Base-by-base conservation (phyloP, 2,888 invertebrate species). In the Clepsis dumicolana region DNA sequence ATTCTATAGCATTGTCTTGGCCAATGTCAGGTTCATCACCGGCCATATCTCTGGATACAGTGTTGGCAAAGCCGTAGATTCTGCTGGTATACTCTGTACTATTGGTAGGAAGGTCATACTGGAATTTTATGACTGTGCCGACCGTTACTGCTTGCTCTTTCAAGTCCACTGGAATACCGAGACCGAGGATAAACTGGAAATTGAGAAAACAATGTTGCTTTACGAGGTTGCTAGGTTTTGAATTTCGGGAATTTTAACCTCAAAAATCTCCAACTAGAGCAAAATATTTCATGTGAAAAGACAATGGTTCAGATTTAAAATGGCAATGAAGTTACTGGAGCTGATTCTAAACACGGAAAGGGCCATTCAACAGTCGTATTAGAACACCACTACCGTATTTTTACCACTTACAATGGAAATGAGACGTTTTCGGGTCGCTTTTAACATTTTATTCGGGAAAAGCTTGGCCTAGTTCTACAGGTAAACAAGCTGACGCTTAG, bases 111-210 rank as follows among this genome's bases (percentile, higher is more conserved):
- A 96, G 84, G 71, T 94, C 91, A 84, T 96, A 96, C 83, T 95
- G 95, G 72, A 95, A 95, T 83, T 96, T 96, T 29, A 96, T 94
- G 18, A 95, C 95, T 10, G 95, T 94, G 0, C 96, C 96, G 38
- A 95, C 92, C 14, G 95, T 95, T 5, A 96, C 94, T 73, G 95
- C 91, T 73, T 95, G 92, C 79, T 94, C 94, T 81, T 94, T 94
- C 16, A 95, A 86, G 78, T 95, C 95, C 29, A 96, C 94, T 1
- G 96, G 96, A 27, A 96, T 88, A 79, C 96, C 96, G 67, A 96
- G 88, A 78, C 96, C 96, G 62, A 95, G 93, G 74, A 96, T 95
- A 75, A 96, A 94, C 96, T 96, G 86, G 50, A 89, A 88, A 75
- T 78, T 77, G 69, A 72, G 71, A 69, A 71, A 64, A 27, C 5